These are phyloP conservation scores for Alaudala cheleensis DNA, from an alignment of 2,113 vertebrate genomes.

Conservation along the genomic window DNA sequence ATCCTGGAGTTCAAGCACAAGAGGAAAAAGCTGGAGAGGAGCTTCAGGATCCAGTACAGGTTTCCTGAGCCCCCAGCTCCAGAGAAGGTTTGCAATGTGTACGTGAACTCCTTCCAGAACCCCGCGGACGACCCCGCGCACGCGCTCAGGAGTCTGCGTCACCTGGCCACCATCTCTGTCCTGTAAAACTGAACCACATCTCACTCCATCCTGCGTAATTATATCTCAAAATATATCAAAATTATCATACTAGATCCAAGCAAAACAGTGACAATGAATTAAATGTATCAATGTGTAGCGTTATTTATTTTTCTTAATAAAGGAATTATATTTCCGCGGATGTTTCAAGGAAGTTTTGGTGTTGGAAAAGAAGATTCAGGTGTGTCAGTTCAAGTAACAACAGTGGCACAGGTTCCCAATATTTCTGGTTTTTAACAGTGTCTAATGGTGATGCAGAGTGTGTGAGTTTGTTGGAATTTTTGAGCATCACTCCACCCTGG, in stretches of 20 bases:
- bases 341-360: background rate
- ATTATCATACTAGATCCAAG: conserved; percentile 59
- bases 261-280: background rate
- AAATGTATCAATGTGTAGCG: background rate
- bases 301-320: conserved; percentile 11
- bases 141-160: conserved; percentile 70
- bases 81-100: conserved; percentile 87
- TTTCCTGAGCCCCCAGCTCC: conserved; percentile 77
- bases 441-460: background rate
- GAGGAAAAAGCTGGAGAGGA: conserved; percentile 84
- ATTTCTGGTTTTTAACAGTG: background rate
- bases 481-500: background rate
- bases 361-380: background rate
- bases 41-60: conserved; percentile 83
- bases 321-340: background rate
- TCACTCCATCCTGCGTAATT: conserved; percentile 9
- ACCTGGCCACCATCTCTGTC: conserved; percentile 71
- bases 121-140: conserved; percentile 77
- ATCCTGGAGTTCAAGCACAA: conserved; percentile 89
- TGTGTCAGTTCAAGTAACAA: background rate
- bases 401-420: background rate
- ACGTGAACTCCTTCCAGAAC: conserved; percentile 83
- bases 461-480: background rate
- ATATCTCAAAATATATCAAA: too few species aligned
- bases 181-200: conserved; percentile 73